A percentile compares a stretch with the other conserved stretches of the same genome.
phyloP scores from a whole-genome alignment of 1,140 invertebrate species.

The Manduca sexta region DNA sequence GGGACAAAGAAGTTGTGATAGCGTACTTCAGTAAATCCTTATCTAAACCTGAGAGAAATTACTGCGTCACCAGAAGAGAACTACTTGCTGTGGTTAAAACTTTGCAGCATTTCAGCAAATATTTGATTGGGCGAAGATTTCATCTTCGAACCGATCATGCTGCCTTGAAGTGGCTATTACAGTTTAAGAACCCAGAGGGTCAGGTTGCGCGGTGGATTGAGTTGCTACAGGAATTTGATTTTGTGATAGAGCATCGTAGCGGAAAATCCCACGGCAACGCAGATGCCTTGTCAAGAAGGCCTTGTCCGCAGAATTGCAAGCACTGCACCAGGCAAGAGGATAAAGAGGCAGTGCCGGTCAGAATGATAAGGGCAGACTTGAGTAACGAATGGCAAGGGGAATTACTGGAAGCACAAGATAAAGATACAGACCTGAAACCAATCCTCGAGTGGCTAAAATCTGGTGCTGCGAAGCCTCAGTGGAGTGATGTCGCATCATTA shows the following conservation, averaged over 20 bases:
- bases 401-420: neutral
- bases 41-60: too few relatives aligned
- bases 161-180: too few relatives aligned
- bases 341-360: neutral
- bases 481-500: neutral
- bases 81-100: too few relatives aligned
- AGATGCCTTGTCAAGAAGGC: slow-evolving; percentile 14
- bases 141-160: slow-evolving; percentile 22
- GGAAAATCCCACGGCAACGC: slow-evolving; percentile 11
- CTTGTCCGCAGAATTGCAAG: slow-evolving; percentile 6
- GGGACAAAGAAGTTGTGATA: too few relatives aligned
- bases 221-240: too few relatives aligned
- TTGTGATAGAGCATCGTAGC: neutral
- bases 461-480: neutral
- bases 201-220: too few relatives aligned
- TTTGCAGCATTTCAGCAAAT: slow-evolving; percentile 7
- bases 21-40: too few relatives aligned
- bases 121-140: slow-evolving; percentile 5
- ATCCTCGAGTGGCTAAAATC: neutral
- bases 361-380: neutral
- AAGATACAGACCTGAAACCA: neutral
- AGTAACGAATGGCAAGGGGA: neutral
- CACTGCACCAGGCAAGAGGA: slow-evolving; percentile 5
- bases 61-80: too few relatives aligned
- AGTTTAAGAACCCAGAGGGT: too few relatives aligned